Evolutionary conservation across 1,140 invertebrate species (phyloP).

Genomic region (Lepidostoma basale): DNA sequence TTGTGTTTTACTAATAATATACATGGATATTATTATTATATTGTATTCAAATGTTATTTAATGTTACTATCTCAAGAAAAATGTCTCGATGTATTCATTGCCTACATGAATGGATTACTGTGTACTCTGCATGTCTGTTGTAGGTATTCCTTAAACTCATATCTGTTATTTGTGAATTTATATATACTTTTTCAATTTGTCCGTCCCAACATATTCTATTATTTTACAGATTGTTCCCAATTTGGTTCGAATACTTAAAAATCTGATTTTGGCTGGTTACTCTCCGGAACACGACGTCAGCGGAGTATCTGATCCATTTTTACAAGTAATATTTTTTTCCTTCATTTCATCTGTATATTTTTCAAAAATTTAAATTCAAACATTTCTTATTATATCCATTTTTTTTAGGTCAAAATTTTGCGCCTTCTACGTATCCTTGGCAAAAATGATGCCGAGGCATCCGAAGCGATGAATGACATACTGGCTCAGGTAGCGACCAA

Average conservation of each 20-base stretch:
- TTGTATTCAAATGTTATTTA: too few relatives aligned
- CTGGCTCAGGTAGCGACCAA: conserved; percentile 98
- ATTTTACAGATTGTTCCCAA: conserved; percentile 94
- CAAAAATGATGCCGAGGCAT: conserved; percentile 93
- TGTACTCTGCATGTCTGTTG: too few relatives aligned
- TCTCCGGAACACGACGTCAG: conserved; percentile 99
- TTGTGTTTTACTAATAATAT: too few relatives aligned
- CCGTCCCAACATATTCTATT: neutral
- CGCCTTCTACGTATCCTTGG: conserved; percentile 93
- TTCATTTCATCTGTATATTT: too few relatives aligned
- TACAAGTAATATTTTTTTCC: conserved; percentile 74
- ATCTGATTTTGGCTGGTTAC: conserved; percentile 96
- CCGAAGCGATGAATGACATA: conserved; percentile 99
- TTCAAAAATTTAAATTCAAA: too few relatives aligned
- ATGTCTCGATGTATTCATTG: too few relatives aligned
- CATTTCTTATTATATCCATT: neutral
- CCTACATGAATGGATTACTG: too few relatives aligned
- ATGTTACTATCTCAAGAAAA: too few relatives aligned
- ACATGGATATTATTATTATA: too few relatives aligned
- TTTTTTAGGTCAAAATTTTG: conserved; percentile 90
- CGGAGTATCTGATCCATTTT: conserved; percentile 98
- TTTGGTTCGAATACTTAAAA: conserved; percentile 96
- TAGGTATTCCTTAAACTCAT: too few relatives aligned
- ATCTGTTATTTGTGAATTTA: too few relatives aligned
- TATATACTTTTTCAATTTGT: neutral